These are phyloP conservation scores for Schizotus pectinicornis DNA, from an alignment of 2,888 invertebrate species.

Conservation along the genomic window DNA sequence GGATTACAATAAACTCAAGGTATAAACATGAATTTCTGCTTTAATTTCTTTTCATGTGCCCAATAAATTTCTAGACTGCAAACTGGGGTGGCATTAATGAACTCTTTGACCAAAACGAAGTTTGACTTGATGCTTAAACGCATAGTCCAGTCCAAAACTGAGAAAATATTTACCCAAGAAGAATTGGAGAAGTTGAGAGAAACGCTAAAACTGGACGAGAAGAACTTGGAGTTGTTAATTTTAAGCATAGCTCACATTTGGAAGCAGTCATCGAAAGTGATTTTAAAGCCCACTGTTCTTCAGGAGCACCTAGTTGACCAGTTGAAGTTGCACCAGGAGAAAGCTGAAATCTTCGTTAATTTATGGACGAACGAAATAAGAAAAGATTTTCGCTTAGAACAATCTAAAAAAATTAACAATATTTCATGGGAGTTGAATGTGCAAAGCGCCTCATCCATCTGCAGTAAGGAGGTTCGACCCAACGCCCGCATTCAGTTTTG, in stretches of 20 bases:
- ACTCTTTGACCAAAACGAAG: slow-evolving; percentile 43
- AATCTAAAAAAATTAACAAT: slow-evolving; percentile 60
- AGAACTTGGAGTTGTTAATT: slow-evolving; percentile 42
- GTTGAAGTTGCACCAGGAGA: slow-evolving; percentile 60
- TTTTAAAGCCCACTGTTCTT: slow-evolving; percentile 63
- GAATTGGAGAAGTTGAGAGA: slow-evolving; percentile 46
- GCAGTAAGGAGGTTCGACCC: slow-evolving; percentile 58
- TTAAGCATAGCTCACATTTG: slow-evolving; percentile 56
- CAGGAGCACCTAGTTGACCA: slow-evolving; percentile 61
- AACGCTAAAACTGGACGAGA: slow-evolving; percentile 41
- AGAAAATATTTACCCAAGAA: slow-evolving; percentile 42
- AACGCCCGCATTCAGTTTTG: slow-evolving; percentile 61
- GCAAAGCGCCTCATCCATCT: slow-evolving; percentile 60
- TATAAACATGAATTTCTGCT: slow-evolving; percentile 19
- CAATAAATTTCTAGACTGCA: slow-evolving; percentile 42
- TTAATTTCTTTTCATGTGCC: neutral
- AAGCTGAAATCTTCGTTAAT: slow-evolving; percentile 63
- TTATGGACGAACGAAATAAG: slow-evolving; percentile 63
- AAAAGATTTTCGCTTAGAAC: slow-evolving; percentile 61
- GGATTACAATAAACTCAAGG: slow-evolving; percentile 44
- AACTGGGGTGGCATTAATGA: slow-evolving; percentile 48
- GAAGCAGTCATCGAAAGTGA: slow-evolving; percentile 60
- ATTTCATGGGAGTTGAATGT: slow-evolving; percentile 65
- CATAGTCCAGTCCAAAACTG: slow-evolving; percentile 38
- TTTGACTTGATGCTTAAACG: slow-evolving; percentile 45